Evolutionary conservation across 2,888 invertebrate species (phyloP), one percentile per base, ranked within the genome.

Genomic region (Luperina nickerlii): DNA sequence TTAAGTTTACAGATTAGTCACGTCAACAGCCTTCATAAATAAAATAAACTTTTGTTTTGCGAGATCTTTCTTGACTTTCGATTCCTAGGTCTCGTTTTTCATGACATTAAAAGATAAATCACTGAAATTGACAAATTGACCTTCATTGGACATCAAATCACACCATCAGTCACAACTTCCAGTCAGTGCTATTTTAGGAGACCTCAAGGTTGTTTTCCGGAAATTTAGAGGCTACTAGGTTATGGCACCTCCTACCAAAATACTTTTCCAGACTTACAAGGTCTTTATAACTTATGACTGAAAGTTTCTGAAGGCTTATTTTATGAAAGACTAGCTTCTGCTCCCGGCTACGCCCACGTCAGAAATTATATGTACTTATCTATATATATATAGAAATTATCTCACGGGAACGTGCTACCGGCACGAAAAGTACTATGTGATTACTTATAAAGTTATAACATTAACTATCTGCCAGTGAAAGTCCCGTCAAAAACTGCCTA

Each of bases 61-160:
- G 18, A 57, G 18, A 27, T 38, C 38, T 63, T 77, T 69, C 9
- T 13, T n/a, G 2, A 62, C 7, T 62, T 42, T 32, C 42, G 32
- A 54, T 54, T n/a, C 18, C 45, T 45, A 63, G 62, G n/a, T 74
- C 20, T 63, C 45, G 8, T 63, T 4, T 82, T 65, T 54, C 82
- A 79, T 75, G 54, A 63, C 63, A 24, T 82, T 75, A 11, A 54
- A 79, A 54, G 45, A 79, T 74, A 65, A 79, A 79, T 79, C 82
- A 75, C 75, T 38, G 45, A 45, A 45, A 54, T 54, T 54, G 74
- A 81, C 42, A 79, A 74, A 54, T 54, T 54, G n/a, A 27, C 18
- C 54, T 54, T 54, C 63, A 54, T 45, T 75, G 13, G 63, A 38
- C 65, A 57, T 38, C 32, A 81, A 81, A 81, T 81, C 78, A 81